These are phyloP conservation scores for Anarhynchus alexandrinus DNA, from an alignment of 2,113 vertebrate genomes.

Conservation along the genomic window DNA sequence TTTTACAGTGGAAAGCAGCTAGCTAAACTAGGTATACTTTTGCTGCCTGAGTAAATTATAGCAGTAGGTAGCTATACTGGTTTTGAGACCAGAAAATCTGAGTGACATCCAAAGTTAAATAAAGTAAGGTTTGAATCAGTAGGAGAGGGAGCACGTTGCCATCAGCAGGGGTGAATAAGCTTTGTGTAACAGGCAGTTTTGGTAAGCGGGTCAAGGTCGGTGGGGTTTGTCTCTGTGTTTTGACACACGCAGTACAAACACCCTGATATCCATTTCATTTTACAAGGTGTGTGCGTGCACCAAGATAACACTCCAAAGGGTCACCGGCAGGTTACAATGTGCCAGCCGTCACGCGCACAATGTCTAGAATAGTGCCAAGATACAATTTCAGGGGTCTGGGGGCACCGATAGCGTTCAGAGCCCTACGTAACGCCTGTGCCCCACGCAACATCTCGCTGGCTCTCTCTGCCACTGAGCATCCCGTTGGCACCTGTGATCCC, in stretches of 20 bases:
- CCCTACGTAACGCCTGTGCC: neutral
- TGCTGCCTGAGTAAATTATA: neutral
- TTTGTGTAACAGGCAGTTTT: neutral
- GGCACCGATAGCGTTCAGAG: neutral
- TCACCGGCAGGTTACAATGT: slow-evolving; percentile 4
- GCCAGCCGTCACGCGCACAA: neutral
- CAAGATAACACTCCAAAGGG: neutral
- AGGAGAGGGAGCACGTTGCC: neutral
- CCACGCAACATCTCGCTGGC: neutral
- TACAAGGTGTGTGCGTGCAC: neutral
- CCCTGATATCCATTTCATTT: slow-evolving; percentile 16
- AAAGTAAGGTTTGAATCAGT: neutral
- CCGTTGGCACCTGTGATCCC: neutral
- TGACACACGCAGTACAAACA: neutral
- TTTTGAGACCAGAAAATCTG: neutral
- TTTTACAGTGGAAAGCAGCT: neutral
- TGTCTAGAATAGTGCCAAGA: neutral
- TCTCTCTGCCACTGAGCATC: neutral
- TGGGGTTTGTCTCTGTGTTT: neutral
- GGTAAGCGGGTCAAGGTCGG: neutral
- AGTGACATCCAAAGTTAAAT: neutral
- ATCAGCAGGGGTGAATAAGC: neutral
- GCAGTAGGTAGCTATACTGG: neutral
- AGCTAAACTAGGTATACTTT: neutral
- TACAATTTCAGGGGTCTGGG: neutral